phyloP scores from a whole-genome alignment of 1,140 invertebrate species.

The Maconellicoccus hirsutus region DNA sequence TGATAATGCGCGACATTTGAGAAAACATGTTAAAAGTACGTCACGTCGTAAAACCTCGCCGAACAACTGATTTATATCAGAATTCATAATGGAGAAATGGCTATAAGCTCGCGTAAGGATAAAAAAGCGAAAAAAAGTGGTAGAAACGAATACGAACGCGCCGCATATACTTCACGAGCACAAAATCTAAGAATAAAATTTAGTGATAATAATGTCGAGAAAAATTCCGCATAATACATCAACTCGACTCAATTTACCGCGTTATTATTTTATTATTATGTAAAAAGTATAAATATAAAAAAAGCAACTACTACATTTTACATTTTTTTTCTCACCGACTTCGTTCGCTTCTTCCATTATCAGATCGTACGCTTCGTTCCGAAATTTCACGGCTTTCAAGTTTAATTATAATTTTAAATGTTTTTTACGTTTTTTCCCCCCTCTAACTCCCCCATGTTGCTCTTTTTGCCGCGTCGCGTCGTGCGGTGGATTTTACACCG shows the following conservation, averaged over 20 bases:
- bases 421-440: background rate
- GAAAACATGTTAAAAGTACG: background rate
- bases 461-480: too few relatives aligned
- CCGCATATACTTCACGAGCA: background rate
- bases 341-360: constrained; percentile 8
- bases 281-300: background rate
- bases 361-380: background rate
- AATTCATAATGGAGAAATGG: background rate
- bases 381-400: background rate
- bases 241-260: background rate
- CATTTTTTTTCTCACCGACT: background rate
- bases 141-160: background rate
- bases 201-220: background rate
- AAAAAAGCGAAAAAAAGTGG: background rate
- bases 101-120: background rate
- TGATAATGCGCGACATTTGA: constrained; percentile 3
- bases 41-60: background rate
- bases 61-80: background rate
- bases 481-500: too few relatives aligned
- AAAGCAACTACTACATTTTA: too few relatives aligned
- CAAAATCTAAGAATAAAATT: background rate
- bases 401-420: constrained; percentile 10
- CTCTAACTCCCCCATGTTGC: background rate
- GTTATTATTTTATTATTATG: constrained; percentile 10
- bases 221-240: constrained; percentile 4